These are phyloP conservation scores for Unio pictorum DNA, from an alignment of 2,888 invertebrate species.

Conservation along the genomic window DNA sequence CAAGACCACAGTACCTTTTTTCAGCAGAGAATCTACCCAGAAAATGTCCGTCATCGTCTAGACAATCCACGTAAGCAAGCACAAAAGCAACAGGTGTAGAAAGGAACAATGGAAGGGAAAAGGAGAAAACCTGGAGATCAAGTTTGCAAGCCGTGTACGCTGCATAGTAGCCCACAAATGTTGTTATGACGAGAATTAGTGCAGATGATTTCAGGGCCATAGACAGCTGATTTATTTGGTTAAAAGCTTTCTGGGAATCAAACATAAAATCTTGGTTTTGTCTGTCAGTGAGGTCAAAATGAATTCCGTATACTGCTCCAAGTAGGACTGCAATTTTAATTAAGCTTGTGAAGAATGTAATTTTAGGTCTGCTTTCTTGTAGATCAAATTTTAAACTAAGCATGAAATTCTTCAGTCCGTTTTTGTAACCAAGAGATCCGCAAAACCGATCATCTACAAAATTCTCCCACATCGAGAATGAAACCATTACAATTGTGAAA, in stretches of 20 bases:
- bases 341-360: conserved; percentile 23
- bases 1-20: conserved; percentile 7
- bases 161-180: conserved; percentile 67
- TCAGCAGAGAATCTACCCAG: conserved; percentile 22
- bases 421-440: conserved; percentile 15
- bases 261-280: no score
- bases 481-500: conserved; percentile 45
- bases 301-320: no score
- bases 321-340: conserved; percentile 25
- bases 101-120: conserved; percentile 69
- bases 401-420: conserved; percentile 22
- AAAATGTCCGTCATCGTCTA: neutral
- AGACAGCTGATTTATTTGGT: conserved; percentile 3
- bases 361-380: conserved; percentile 36
- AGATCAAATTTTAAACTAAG: conserved; percentile 39
- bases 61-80: conserved; percentile 26
- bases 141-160: conserved; percentile 74
- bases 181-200: conserved; percentile 26
- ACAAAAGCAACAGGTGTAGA: conserved; percentile 65
- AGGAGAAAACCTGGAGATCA: conserved; percentile 71
- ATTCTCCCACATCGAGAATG: conserved; percentile 60
- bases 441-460: conserved; percentile 53
- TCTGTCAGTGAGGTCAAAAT: no score
- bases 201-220: conserved; percentile 26
- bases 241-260: conserved; percentile 4